These are phyloP conservation scores for Deroplatys truncata DNA, from an alignment of 2,888 invertebrate species.

Conservation along the genomic window DNA sequence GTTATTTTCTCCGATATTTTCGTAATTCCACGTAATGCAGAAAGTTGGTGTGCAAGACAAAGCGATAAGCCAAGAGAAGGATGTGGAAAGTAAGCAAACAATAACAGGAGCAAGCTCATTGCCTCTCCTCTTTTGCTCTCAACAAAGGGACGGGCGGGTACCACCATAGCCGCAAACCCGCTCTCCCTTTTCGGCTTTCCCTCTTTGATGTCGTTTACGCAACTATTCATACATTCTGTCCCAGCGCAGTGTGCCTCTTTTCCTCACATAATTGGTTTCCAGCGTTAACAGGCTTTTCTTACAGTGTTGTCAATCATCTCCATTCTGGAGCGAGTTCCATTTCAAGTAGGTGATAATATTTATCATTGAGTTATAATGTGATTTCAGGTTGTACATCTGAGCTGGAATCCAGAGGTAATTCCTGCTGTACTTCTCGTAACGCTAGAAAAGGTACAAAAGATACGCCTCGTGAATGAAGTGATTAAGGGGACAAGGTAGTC, in stretches of 20 bases:
- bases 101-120: neutral
- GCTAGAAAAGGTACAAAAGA: too few relatives aligned
- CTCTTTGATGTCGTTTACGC: neutral
- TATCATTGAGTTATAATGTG: too few relatives aligned
- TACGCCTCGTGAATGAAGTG: too few relatives aligned
- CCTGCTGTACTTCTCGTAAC: too few relatives aligned
- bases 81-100: neutral
- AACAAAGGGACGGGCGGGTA: neutral
- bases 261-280: neutral
- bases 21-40: too few relatives aligned
- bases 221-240: neutral
- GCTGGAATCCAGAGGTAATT: too few relatives aligned
- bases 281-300: neutral
- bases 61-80: neutral
- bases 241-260: neutral
- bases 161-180: neutral
- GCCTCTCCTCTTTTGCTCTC: neutral
- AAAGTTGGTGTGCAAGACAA: too few relatives aligned
- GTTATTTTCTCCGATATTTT: too few relatives aligned
- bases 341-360: too few relatives aligned
- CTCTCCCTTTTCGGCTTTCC: neutral
- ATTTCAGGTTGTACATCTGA: too few relatives aligned
- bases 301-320: neutral
- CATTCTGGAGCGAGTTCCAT: neutral
- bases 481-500: too few relatives aligned